Evolutionary conservation across 2,888 invertebrate species (phyloP).

Genomic region (Platerodrilus igneus): DNA sequence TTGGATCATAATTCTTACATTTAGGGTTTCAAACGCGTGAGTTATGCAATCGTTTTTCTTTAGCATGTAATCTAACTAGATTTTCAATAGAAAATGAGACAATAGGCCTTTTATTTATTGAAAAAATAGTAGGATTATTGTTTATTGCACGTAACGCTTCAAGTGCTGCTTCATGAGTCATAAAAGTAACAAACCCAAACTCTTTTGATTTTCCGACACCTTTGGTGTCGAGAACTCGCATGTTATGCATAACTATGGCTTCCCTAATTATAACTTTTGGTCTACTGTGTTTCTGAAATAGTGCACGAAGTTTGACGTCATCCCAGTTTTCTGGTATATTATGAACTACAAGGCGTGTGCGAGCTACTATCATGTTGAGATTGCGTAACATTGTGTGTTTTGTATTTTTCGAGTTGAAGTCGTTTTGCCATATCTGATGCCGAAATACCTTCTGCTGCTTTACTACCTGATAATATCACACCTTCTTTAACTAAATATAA

Average conservation of each 20-base stretch:
- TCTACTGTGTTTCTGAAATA: constrained; percentile 63
- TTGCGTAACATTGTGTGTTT: constrained; percentile 88
- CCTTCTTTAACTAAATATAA: constrained; percentile 91
- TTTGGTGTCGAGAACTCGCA: constrained; percentile 59
- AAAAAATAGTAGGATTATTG: constrained; percentile 88
- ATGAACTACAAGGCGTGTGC: constrained; percentile 80
- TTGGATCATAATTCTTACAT: constrained; percentile 43
- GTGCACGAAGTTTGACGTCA: constrained; percentile 65
- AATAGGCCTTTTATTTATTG: constrained; percentile 62
- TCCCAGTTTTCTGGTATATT: constrained; percentile 77
- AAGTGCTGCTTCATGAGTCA: constrained; percentile 82
- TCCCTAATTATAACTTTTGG: constrained; percentile 69
- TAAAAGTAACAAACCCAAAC: constrained; percentile 90
- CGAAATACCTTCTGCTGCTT: constrained; percentile 81
- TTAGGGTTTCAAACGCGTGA: constrained; percentile 69
- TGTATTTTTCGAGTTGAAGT: constrained; percentile 74
- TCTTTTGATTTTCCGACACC: constrained; percentile 77
- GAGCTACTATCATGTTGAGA: constrained; percentile 85
- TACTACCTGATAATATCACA: constrained; percentile 81
- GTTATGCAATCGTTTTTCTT: constrained; percentile 68
- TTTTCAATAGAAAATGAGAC: constrained; percentile 94
- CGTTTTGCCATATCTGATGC: constrained; percentile 81
- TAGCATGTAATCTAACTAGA: constrained; percentile 71
- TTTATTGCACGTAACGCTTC: constrained; percentile 78
- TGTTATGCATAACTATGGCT: constrained; percentile 85